Conservation (phyloP, 1,140 invertebrate species). For the Pseudomyrmex concolor region DNA sequence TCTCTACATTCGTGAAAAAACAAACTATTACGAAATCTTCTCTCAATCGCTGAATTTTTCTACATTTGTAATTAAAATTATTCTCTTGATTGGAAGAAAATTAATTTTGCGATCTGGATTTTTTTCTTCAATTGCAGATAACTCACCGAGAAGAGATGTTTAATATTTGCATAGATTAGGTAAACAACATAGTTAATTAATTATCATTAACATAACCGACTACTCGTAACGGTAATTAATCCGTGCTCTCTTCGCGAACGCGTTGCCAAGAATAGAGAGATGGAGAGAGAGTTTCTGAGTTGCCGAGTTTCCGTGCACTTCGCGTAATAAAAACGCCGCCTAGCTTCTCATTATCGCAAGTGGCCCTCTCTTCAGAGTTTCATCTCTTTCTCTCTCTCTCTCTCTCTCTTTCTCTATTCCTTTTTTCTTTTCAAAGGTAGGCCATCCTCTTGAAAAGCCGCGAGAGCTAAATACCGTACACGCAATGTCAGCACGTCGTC, state of each 20-base stretch:
- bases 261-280: conserved; percentile 13
- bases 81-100: too few relatives aligned
- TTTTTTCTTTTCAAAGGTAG: conserved; percentile 8
- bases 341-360: conserved; percentile 49
- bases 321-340: conserved; percentile 46
- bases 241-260: background rate
- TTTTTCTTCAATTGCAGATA: background rate
- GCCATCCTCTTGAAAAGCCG: background rate
- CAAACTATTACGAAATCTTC: background rate
- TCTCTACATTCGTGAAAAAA: background rate
- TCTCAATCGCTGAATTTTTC: too few relatives aligned
- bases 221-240: conserved; percentile 44
- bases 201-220: conserved; percentile 24
- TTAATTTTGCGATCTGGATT: too few relatives aligned
- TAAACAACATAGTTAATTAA: conserved; percentile 28
- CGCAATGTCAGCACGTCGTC: background rate
- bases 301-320: conserved; percentile 8
- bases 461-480: conserved; percentile 20
- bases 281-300: background rate
- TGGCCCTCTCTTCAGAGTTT: conserved; percentile 22
- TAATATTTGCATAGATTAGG: conserved; percentile 4
- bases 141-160: background rate
- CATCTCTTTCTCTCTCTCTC: too few relatives aligned
- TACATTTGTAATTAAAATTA: too few relatives aligned
- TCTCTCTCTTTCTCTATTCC: too few relatives aligned